phyloP scores from a whole-genome alignment of 1,140 invertebrate species.

The Helicoverpa armigera region DNA sequence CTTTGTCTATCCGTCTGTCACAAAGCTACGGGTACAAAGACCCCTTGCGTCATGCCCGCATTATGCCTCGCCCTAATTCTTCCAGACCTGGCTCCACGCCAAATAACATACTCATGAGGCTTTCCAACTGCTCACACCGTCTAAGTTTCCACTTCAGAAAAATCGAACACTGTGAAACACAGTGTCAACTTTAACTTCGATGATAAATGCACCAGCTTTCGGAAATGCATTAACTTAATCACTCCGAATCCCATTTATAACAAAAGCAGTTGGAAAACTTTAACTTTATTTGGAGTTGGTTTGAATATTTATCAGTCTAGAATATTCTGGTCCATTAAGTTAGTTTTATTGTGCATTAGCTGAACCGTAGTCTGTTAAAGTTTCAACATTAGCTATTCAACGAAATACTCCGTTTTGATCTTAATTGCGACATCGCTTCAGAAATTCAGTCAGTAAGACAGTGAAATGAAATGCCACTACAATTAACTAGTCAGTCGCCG shows the following conservation, averaged over 20 bases:
- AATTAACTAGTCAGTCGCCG: too few species aligned
- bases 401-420: not conserved
- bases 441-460: too few species aligned
- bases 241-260: not conserved
- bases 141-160: conserved; percentile 6
- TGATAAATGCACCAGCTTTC: conserved; percentile 17
- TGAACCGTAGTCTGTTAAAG: too few species aligned
- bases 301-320: conserved; percentile 17
- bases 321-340: not conserved
- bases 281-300: conserved; percentile 1
- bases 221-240: conserved; percentile 25
- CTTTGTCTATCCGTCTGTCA: conserved; percentile 16
- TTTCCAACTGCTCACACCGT: conserved; percentile 38
- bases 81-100: conserved; percentile 35
- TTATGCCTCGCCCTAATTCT: conserved; percentile 49
- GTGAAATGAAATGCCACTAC: too few species aligned
- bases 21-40: conserved; percentile 21
- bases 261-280: not conserved
- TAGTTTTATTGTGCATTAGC: not conserved
- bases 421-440: too few species aligned
- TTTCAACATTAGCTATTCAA: not conserved
- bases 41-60: conserved; percentile 49
- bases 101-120: conserved; percentile 36
- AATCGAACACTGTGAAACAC: conserved; percentile 23
- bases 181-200: conserved; percentile 8